Base-by-base conservation (phyloP, 37 sponge, comb jelly and placozoan species). In the Lycopodina hypogea region DNA sequence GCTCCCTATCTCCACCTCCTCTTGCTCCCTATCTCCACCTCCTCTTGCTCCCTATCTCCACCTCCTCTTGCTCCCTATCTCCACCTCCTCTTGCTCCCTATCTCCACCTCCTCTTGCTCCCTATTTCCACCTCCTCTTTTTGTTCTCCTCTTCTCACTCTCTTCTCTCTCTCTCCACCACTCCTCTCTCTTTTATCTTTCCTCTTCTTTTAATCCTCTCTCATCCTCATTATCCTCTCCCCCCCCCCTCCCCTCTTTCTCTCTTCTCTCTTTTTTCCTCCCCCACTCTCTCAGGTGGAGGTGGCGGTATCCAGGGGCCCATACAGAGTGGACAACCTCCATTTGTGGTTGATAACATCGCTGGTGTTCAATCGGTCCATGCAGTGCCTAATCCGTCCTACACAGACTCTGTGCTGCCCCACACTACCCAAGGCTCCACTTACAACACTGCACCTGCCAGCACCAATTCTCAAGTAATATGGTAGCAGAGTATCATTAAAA, bases 381-480 rank as follows among this genome's bases (percentile, higher is more conserved):
- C 86, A 7, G 53, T 79, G 0, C 86, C 86, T 26, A 85, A 85
- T 37, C 86, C 86, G 6, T 85, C 86, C 0, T 85, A 45, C 42
- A 35, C 75, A 0, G 22, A 50, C 39, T 36, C 59, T 14, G 23
- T 23, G 3, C 17, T 38, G 37, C 53, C 55, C 4, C 38, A 15
- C 12, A 26, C 45, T 0, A 36, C 8, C 30, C 21, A 61, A 0
- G 26, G 19, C 37, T 37, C 77, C 15, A 35, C 77, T 21, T 61
- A 63, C 45, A 28, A 24, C 38, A 0, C 64, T 7, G 42, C 48
- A 11, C 35, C 61, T 28, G 19, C 48, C 48, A 45, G 9, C 48
- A 9, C 48, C 48, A 45, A 9, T 9, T 12, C 4, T 45, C 76
- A 26, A 39, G 30, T 65, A 30, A 22, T 21, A 23, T 26, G 61